phyloP scores from a whole-genome alignment of 2,888 invertebrate species.

The Lasioglossum vierecki region DNA sequence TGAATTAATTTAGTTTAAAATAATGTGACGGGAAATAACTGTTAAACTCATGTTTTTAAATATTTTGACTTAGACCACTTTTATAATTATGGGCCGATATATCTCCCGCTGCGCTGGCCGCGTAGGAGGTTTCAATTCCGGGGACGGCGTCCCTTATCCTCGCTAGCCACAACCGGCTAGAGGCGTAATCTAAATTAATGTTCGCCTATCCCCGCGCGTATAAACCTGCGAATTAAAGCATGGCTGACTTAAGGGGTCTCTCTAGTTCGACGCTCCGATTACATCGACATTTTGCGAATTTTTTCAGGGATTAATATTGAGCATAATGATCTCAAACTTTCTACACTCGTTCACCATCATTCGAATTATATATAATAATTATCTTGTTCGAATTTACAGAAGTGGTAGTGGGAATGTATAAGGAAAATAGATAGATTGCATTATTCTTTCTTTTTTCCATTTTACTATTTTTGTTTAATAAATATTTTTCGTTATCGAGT shows the following conservation, averaged over 20 bases:
- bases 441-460: not conserved
- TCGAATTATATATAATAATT: too few relatives aligned
- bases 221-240: conserved; percentile 64
- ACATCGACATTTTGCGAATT: not conserved
- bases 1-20: too few relatives aligned
- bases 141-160: conserved; percentile 53
- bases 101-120: conserved; percentile 42
- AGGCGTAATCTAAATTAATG: conserved; percentile 73
- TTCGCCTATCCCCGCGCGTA: conserved; percentile 59
- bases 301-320: not conserved
- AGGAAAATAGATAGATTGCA: not conserved
- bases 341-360: not conserved
- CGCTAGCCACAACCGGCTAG: conserved; percentile 68
- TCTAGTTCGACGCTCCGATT: not conserved
- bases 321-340: not conserved
- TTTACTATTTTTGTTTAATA: not conserved
- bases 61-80: too few relatives aligned
- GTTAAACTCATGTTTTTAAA: too few relatives aligned
- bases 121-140: conserved; percentile 63
- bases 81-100: not conserved
- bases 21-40: too few relatives aligned
- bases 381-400: not conserved
- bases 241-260: conserved; percentile 46
- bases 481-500: not conserved
- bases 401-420: too few relatives aligned